Evolutionary conservation across 2,797 vertebrate genomes (phyloP), one percentile per base, ranked within the genome.

Genomic region (Cetoscarus ocellatus): DNA sequence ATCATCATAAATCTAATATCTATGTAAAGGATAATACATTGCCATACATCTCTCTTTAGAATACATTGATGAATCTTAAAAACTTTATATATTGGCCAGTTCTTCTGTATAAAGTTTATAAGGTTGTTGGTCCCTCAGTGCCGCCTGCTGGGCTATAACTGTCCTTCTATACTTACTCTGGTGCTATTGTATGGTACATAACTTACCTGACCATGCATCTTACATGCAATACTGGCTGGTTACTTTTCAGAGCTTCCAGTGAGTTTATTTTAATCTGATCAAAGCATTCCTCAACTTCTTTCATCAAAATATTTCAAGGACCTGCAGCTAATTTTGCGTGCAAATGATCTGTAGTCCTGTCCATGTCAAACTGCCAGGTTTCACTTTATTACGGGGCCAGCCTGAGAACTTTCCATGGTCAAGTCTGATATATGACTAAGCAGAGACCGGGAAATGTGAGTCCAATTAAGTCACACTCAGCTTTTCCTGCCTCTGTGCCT

Each of bases 381-480:
- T 45, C 55, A 75, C 70, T 73, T 78, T 69, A 15, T 39, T n/a
- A 13, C 7, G 14, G 68, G 35, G 60, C 36, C 56, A 5, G 59
- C 48, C 39, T 49, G 68, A 75, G 51, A 79, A 80, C 65, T 88
- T 92, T 91, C 84, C 89, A 66, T 82, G 63, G 75, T 77, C 67
- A 27, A 67, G 62, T 40, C 62, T 61, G 80, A 77, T 79, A 67
- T 70, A 86, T 94, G 93, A 93, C 90, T 88, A 88, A 91, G 92
- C 87, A 85, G 44, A 78, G 77, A 59, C 73, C 18, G 19, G 87
- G 85, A 89, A 91, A 93, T 88, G 80, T 91, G 92, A 91, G 79
- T 83, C 87, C 84, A 78, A 83, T 90, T 83, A 83, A 81, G 50
- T 61, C 83, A 67, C 83, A 79, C 89, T 92, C 83, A 85, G 81